phyloP scores from a whole-genome alignment of 2,113 vertebrate species.

The Saimiri boliviensis region DNA sequence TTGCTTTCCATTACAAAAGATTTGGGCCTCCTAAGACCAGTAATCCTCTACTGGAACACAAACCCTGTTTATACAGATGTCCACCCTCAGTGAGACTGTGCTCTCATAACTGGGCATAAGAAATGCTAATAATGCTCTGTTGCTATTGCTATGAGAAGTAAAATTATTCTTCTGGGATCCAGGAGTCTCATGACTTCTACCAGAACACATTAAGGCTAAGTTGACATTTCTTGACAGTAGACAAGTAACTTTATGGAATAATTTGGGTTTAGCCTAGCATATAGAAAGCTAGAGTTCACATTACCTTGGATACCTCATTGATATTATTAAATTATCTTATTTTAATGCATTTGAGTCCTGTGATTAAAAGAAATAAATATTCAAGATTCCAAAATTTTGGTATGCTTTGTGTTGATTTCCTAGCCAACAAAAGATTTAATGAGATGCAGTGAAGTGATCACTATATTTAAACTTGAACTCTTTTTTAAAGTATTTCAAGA shows the following conservation, averaged over 20 bases:
- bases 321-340: neutral
- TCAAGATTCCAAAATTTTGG: neutral
- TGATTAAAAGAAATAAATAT: neutral
- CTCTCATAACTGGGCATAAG: neutral
- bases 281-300: neutral
- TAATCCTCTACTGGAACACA: neutral
- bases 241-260: constrained; percentile 6
- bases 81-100: neutral
- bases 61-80: fast-evolving
- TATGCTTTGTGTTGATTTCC: constrained; percentile 8
- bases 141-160: neutral
- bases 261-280: neutral
- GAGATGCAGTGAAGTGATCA: neutral
- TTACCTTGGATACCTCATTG: neutral
- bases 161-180: constrained; percentile 10
- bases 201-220: neutral
- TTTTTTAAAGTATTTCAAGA: neutral
- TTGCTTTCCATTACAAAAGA: neutral
- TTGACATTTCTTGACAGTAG: neutral
- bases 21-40: neutral
- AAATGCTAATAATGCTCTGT: neutral
- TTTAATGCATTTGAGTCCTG: neutral
- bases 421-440: neutral
- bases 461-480: neutral
- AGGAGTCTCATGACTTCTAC: neutral